These are phyloP conservation scores for Strongylocentrotus purpuratus DNA, from an alignment of 35 echinoderm and acorn worm species.

Conservation along the genomic window DNA sequence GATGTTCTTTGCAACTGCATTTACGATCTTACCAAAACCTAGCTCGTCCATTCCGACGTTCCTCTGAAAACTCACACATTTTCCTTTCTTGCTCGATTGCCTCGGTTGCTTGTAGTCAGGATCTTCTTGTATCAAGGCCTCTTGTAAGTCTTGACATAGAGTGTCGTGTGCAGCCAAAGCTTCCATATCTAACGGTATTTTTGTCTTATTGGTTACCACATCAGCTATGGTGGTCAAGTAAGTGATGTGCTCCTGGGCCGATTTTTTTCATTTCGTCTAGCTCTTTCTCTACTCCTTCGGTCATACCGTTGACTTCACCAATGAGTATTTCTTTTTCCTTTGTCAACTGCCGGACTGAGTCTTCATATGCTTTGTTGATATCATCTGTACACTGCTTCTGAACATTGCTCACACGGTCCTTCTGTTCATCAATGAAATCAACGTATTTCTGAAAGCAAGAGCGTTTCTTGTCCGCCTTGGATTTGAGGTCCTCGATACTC, in stretches of 20 bases:
- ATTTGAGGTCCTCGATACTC: background rate
- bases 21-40: too few relatives aligned
- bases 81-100: too few relatives aligned
- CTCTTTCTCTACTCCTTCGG: background rate
- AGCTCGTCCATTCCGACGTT: too few relatives aligned
- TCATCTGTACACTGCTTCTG: background rate
- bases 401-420: background rate
- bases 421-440: conserved; percentile 5
- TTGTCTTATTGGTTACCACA: background rate
- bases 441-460: background rate
- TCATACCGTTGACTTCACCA: background rate
- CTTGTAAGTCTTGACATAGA: background rate
- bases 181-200: background rate
- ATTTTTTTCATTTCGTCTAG: background rate
- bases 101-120: conserved; percentile 21
- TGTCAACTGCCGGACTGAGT: background rate
- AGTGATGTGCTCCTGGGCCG: background rate
- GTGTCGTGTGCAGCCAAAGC: background rate
- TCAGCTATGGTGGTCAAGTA: background rate
- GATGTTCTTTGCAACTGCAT: too few relatives aligned
- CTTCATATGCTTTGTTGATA: background rate
- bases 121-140: background rate
- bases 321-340: background rate
- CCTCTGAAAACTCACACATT: too few relatives aligned
- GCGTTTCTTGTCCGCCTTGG: background rate